Percentiles rank a stretch among this genome's conserved stretches.
phyloP scores from a whole-genome alignment of 2,797 vertebrate species.

The Hypotaenidia philippensis region DNA sequence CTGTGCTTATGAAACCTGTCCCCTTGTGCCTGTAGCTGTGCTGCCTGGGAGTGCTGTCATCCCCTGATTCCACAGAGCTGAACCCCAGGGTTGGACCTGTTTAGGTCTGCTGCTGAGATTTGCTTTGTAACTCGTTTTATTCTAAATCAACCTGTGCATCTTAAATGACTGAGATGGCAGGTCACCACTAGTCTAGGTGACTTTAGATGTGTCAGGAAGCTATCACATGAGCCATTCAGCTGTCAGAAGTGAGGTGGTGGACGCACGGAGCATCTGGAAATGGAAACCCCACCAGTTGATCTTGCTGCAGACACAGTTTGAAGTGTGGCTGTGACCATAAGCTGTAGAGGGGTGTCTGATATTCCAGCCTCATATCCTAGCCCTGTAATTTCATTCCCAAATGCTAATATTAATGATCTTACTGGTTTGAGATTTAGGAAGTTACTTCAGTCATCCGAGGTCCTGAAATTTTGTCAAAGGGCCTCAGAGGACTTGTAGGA shows the following conservation, averaged over 20 bases:
- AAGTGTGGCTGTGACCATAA: neutral
- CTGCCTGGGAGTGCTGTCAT: neutral
- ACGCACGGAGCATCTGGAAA: neutral
- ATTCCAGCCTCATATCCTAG: neutral
- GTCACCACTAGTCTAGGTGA: neutral
- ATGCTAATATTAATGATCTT: neutral
- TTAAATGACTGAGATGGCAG: neutral
- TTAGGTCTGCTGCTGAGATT: fast-evolving
- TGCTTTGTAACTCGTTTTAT: neutral
- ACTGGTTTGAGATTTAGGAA: neutral
- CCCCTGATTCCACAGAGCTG: neutral
- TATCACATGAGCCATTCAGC: fast-evolving
- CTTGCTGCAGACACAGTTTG: neutral
- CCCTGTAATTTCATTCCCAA: neutral
- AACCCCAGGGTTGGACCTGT: neutral
- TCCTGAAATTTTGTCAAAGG: neutral
- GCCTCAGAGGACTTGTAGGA: neutral
- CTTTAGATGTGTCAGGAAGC: neutral
- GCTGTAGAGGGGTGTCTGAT: neutral
- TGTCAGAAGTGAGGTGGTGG: neutral
- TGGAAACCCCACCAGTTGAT: neutral
- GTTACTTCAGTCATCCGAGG: neutral
- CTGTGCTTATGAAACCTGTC: neutral
- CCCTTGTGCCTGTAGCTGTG: neutral
- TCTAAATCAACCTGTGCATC: neutral